Conservation (phyloP, 2,888 invertebrate species). For the Trissoscelio sp. region DNA sequence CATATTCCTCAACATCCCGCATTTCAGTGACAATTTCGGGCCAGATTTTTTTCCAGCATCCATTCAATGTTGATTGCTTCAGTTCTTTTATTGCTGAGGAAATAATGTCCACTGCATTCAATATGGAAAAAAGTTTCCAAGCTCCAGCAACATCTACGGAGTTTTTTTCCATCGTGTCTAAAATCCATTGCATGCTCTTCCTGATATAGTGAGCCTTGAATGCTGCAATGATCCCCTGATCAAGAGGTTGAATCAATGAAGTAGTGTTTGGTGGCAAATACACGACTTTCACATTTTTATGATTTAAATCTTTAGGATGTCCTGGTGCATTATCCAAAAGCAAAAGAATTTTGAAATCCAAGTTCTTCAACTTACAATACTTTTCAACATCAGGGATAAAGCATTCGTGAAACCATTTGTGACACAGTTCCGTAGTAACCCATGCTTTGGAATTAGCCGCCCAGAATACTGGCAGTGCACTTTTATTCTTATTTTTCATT, state of each 20-base stretch:
- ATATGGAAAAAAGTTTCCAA: constrained; percentile 72
- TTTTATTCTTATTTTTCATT: constrained; percentile 71
- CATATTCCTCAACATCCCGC: constrained; percentile 12
- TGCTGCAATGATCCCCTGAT: constrained; percentile 75
- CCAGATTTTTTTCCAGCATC: constrained; percentile 74
- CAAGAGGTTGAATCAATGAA: constrained; percentile 73
- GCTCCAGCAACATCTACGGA: constrained; percentile 62
- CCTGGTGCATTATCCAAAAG: constrained; percentile 72
- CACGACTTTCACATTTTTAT: constrained; percentile 71
- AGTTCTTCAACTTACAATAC: constrained; percentile 53
- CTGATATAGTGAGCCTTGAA: constrained; percentile 74
- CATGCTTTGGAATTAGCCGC: constrained; percentile 74
- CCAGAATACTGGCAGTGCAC: constrained; percentile 73
- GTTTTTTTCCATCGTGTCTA: constrained; percentile 70
- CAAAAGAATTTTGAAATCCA: constrained; percentile 70
- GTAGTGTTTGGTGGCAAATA: constrained; percentile 74
- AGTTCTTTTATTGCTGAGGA: constrained; percentile 66
- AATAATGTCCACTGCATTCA: constrained; percentile 68
- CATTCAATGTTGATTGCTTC: constrained; percentile 72
- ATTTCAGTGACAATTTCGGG: constrained; percentile 65
- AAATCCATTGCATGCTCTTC: constrained; percentile 67
- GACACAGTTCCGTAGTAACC: constrained; percentile 66
- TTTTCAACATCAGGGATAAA: constrained; percentile 70
- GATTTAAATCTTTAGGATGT: constrained; percentile 69
- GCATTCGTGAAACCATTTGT: constrained; percentile 58